Conservation (phyloP, 2,797 vertebrate genomes). For the Xenopus petersii region DNA sequence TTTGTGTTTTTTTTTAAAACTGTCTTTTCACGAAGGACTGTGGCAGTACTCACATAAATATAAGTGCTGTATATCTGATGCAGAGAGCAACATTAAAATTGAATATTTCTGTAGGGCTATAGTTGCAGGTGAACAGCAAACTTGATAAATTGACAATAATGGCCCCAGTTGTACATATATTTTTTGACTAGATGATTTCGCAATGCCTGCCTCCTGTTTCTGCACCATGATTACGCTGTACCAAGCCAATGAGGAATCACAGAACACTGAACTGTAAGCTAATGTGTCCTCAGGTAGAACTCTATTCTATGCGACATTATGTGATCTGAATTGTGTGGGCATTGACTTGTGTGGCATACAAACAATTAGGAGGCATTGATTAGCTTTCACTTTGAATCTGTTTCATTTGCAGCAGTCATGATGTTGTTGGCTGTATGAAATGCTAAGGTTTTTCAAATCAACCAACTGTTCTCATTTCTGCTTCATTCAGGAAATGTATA, state of each 20-base stretch:
- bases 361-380: background rate
- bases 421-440: background rate
- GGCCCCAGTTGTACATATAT: background rate
- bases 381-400: too few relatives aligned
- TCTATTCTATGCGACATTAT: slow-evolving; percentile 26
- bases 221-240: slow-evolving; percentile 16
- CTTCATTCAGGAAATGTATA: background rate
- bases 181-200: slow-evolving; percentile 19
- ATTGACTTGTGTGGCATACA: background rate
- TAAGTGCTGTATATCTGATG: too few relatives aligned
- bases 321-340: background rate
- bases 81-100: too few relatives aligned
- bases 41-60: too few relatives aligned
- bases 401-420: background rate
- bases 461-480: background rate
- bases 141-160: slow-evolving; percentile 13
- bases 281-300: slow-evolving; percentile 3
- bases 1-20: too few relatives aligned
- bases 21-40: too few relatives aligned
- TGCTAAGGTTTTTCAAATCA: background rate
- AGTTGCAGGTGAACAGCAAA: slow-evolving; percentile 1
- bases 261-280: background rate
- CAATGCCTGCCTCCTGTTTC: slow-evolving; percentile 17
- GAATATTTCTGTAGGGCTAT: too few relatives aligned
- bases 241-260: slow-evolving; percentile 22